These are phyloP conservation scores for Lagopus muta DNA, from an alignment of 2,113 vertebrate species.

Conservation along the genomic window DNA sequence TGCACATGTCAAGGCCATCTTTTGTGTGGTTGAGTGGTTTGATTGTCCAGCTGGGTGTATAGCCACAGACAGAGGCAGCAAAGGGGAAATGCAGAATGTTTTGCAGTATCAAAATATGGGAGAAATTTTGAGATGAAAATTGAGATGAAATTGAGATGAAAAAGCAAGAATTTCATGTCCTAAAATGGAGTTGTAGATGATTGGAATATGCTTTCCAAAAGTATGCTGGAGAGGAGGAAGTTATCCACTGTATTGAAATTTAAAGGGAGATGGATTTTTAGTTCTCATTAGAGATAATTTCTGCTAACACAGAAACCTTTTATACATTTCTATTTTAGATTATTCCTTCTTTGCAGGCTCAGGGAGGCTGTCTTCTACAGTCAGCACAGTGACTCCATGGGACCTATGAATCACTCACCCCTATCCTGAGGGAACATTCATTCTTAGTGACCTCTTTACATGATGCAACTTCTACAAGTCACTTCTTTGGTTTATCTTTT, in stretches of 20 bases:
- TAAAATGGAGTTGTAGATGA: not conserved
- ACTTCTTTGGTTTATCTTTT: not conserved
- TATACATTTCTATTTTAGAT: not conserved
- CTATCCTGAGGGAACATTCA: not conserved
- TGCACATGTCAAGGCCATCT: not conserved
- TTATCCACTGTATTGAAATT: not conserved
- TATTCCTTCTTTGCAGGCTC: not conserved
- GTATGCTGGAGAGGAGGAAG: not conserved
- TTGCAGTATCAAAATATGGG: not conserved
- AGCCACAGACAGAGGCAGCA: not conserved
- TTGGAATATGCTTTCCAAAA: not conserved
- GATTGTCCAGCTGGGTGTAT: not conserved
- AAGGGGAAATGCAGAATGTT: not conserved
- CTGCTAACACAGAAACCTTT: not conserved
- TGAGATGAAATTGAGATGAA: not conserved
- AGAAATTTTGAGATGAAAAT: not conserved
- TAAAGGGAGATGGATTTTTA: not conserved
- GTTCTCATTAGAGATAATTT: not conserved
- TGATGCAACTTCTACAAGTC: not conserved
- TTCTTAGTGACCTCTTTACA: not conserved
- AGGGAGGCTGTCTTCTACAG: not conserved
- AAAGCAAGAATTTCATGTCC: not conserved
- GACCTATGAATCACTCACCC: not conserved
- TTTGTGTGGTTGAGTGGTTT: conserved; percentile 6
- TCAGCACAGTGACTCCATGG: not conserved